Evolutionary conservation across 2,113 vertebrate species (phyloP).

Genomic region (Gnathonemus longibarbis): DNA sequence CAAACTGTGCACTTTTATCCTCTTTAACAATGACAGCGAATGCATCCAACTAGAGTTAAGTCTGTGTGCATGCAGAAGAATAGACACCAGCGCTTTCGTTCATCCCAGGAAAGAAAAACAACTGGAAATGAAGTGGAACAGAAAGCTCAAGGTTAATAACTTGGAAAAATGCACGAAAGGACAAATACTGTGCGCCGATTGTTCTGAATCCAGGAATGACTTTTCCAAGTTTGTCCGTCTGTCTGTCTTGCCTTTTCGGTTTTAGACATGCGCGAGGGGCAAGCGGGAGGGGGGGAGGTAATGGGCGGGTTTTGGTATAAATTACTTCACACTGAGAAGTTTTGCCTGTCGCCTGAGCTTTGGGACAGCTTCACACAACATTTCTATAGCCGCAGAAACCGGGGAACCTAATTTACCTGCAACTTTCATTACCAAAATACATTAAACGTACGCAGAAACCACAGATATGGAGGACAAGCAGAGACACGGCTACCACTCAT

Average conservation of each 20-base stretch:
- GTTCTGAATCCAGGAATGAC: constrained; percentile 15
- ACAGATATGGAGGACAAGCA: constrained; percentile 64
- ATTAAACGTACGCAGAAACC: constrained; percentile 39
- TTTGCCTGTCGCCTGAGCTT: constrained; percentile 71
- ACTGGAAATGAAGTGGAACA: neutral
- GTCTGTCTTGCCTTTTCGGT: constrained; percentile 32
- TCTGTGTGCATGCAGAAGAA: neutral
- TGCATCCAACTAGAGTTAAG: neutral
- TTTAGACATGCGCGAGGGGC: constrained; percentile 37
- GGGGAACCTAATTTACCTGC: constrained; percentile 64
- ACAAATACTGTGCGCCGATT: neutral
- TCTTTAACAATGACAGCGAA: neutral
- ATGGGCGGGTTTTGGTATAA: constrained; percentile 69
- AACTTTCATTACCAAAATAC: constrained; percentile 53
- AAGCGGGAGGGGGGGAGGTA: constrained; percentile 40
- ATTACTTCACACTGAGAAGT: constrained; percentile 63
- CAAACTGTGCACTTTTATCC: neutral
- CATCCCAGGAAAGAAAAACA: neutral
- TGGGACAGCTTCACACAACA: constrained; percentile 68
- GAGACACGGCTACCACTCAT: constrained; percentile 54
- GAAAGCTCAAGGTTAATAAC: neutral
- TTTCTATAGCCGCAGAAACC: constrained; percentile 52
- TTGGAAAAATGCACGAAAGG: neutral
- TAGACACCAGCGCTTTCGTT: neutral
- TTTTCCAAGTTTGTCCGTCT: constrained; percentile 6